Conservation (phyloP, 35 echinoderm and acorn worm species). For the Lytechinus variegatus region DNA sequence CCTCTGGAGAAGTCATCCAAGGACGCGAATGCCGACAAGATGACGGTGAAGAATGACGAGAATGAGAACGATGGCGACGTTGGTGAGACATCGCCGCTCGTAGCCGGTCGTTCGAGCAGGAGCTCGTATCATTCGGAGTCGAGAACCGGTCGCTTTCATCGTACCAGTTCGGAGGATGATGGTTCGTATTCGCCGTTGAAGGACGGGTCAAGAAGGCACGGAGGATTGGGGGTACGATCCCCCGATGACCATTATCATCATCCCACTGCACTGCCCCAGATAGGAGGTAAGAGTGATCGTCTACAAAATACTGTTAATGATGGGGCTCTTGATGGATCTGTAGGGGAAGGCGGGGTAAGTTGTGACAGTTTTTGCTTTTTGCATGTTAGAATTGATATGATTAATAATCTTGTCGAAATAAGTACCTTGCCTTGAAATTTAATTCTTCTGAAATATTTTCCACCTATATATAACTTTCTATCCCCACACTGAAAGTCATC, state of each 20-base stretch:
- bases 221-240: neutral
- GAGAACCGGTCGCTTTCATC: neutral
- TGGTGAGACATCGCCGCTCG: slow-evolving; percentile 51
- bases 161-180: neutral
- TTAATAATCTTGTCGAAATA: too few species aligned
- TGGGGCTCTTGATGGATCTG: too few species aligned
- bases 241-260: neutral
- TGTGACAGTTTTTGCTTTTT: too few species aligned
- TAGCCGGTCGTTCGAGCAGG: neutral
- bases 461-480: too few species aligned
- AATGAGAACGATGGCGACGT: slow-evolving; percentile 32
- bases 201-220: neutral
- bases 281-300: neutral
- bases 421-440: too few species aligned
- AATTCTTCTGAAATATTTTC: too few species aligned
- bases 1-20: slow-evolving; percentile 41
- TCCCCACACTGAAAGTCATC: too few species aligned
- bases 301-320: too few species aligned
- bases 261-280: neutral
- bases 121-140: neutral
- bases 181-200: neutral
- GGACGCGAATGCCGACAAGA: neutral
- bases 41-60: neutral
- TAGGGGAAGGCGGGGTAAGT: too few species aligned
- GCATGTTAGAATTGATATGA: too few species aligned